Conservation (phyloP, 1,140 invertebrate genomes). For the Cryptotermes secundus region DNA sequence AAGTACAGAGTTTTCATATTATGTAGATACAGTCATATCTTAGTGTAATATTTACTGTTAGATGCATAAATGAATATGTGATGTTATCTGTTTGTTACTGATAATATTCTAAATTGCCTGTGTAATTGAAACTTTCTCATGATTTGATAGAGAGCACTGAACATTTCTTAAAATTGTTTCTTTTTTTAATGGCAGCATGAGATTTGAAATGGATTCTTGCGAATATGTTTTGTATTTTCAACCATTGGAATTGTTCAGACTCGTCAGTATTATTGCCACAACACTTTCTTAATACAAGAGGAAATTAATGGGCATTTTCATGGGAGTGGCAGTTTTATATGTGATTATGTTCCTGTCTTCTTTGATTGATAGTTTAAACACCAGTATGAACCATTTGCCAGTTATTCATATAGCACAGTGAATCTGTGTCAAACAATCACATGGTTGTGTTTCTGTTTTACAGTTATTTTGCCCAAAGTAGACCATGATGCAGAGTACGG, state of each 20-base stretch:
- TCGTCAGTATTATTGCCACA: not conserved
- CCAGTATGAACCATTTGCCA: not conserved
- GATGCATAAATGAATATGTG: not conserved
- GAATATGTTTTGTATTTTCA: not conserved
- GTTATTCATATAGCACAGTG: not conserved
- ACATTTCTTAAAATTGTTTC: no score
- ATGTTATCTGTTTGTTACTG: not conserved
- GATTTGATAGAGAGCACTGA: not conserved
- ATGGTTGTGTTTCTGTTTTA: not conserved
- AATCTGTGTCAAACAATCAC: not conserved
- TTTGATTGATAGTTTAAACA: not conserved
- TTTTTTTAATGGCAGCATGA: not conserved
- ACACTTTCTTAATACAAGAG: not conserved
- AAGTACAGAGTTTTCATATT: not conserved
- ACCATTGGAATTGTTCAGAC: not conserved
- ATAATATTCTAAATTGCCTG: not conserved
- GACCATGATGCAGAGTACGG: not conserved
- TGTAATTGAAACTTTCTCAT: not conserved
- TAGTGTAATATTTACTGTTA: constrained; percentile 14
- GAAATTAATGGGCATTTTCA: not conserved
- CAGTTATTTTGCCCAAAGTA: not conserved
- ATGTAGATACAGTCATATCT: not conserved
- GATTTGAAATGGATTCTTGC: not conserved
- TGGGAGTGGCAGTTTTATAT: not conserved
- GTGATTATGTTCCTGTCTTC: not conserved